These are phyloP conservation scores for Solea senegalensis DNA, from an alignment of 2,113 vertebrate species.

Conservation along the genomic window DNA sequence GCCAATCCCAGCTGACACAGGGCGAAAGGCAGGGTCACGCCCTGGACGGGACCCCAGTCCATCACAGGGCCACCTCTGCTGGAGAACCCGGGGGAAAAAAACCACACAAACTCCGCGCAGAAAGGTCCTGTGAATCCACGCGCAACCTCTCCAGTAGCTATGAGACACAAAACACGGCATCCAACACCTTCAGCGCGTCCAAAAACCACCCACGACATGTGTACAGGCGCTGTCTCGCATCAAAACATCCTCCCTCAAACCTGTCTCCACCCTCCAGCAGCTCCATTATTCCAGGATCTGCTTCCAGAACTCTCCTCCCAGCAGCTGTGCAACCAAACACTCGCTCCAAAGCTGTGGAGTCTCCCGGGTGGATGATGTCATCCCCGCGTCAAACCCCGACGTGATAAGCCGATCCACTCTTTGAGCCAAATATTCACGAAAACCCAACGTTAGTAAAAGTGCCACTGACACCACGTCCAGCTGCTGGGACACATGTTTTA, in stretches of 20 bases:
- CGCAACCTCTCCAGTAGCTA: not conserved
- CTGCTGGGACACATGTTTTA: too few relatives aligned
- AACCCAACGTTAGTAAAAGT: not conserved
- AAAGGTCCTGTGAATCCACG: too few relatives aligned
- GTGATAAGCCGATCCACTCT: slow-evolving; percentile 11
- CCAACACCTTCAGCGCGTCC: not conserved
- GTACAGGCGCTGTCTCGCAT: not conserved
- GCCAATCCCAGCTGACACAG: too few relatives aligned
- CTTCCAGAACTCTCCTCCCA: slow-evolving; percentile 57
- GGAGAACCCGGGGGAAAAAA: too few relatives aligned
- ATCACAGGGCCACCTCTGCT: too few relatives aligned
- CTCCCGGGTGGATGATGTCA: slow-evolving; percentile 43
- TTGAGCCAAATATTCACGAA: slow-evolving; percentile 28
- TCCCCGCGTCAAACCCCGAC: slow-evolving; percentile 3
- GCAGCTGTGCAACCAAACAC: slow-evolving; percentile 57
- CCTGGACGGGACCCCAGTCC: too few relatives aligned
- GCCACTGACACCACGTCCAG: too few relatives aligned
- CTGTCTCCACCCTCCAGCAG: slow-evolving; percentile 24
- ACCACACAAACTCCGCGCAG: too few relatives aligned
- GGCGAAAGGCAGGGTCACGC: too few relatives aligned
- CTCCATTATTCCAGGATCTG: slow-evolving; percentile 19
- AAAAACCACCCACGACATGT: not conserved
- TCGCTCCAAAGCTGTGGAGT: slow-evolving; percentile 17
- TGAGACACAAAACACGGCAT: not conserved
- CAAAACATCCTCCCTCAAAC: not conserved